Evolutionary conservation across 2,113 vertebrate species (phyloP).

Genomic region (Glaucomys volans): DNA sequence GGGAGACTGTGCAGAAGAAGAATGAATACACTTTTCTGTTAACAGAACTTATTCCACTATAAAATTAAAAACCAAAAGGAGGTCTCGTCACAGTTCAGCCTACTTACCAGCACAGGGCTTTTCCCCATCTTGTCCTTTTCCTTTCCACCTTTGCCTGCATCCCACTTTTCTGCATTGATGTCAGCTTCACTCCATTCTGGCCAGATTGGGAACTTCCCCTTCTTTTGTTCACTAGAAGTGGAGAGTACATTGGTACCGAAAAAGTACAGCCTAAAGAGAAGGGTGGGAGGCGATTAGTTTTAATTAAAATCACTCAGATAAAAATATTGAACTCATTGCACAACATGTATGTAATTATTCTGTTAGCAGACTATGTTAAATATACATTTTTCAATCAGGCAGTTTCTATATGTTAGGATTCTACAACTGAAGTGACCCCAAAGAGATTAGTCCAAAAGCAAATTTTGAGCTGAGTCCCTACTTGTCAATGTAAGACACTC

Average conservation of each 20-base stretch:
- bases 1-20: not conserved
- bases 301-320: not conserved
- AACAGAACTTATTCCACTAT: not conserved
- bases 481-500: not conserved
- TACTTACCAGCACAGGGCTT: constrained; percentile 87
- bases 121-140: constrained; percentile 89
- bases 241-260: constrained; percentile 55
- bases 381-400: not conserved
- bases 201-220: constrained; percentile 89
- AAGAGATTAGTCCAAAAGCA: not conserved
- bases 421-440: constrained; percentile 1
- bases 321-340: not conserved
- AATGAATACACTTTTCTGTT: fast-evolving
- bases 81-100: not conserved
- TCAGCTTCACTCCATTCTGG: constrained; percentile 96
- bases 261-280: constrained; percentile 79
- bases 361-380: not conserved
- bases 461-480: not conserved
- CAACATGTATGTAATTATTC: not conserved
- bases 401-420: not conserved
- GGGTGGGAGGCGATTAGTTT: not conserved
- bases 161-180: constrained; percentile 94
- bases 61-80: not conserved
- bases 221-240: constrained; percentile 76
- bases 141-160: constrained; percentile 88